Evolutionary conservation across 2,888 invertebrate species (phyloP).

Genomic region (Leistus spinibarbis): DNA sequence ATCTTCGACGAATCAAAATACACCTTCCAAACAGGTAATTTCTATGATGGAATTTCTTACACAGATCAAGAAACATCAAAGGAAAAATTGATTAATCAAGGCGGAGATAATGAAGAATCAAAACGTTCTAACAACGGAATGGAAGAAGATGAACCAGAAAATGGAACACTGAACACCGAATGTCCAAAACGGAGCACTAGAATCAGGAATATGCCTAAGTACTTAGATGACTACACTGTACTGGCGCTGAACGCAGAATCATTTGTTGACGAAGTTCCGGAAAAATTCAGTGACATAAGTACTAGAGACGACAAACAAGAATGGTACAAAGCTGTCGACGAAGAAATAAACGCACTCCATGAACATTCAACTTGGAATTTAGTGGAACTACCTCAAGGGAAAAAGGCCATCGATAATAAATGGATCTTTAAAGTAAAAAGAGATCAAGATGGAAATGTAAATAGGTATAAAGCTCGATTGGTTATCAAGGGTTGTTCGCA

Average conservation of each 20-base stretch:
- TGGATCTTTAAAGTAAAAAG: constrained; percentile 44
- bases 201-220: neutral
- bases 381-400: constrained; percentile 16
- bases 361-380: constrained; percentile 30
- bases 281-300: constrained; percentile 4
- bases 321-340: no score
- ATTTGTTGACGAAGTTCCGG: constrained; percentile 13
- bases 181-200: neutral
- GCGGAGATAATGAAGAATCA: no score
- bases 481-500: no score
- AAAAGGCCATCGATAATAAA: constrained; percentile 26
- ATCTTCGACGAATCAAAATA: no score
- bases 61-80: no score
- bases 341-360: no score
- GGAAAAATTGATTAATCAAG: no score
- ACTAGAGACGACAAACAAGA: no score
- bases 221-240: constrained; percentile 13
- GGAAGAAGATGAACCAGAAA: neutral
- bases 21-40: no score
- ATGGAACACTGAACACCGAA: neutral
- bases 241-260: constrained; percentile 13
- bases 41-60: no score
- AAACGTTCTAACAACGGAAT: neutral
- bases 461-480: no score
- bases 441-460: no score